Evolutionary conservation across 1,140 invertebrate genomes (phyloP).

Genomic region (Coelopa frigida): DNA sequence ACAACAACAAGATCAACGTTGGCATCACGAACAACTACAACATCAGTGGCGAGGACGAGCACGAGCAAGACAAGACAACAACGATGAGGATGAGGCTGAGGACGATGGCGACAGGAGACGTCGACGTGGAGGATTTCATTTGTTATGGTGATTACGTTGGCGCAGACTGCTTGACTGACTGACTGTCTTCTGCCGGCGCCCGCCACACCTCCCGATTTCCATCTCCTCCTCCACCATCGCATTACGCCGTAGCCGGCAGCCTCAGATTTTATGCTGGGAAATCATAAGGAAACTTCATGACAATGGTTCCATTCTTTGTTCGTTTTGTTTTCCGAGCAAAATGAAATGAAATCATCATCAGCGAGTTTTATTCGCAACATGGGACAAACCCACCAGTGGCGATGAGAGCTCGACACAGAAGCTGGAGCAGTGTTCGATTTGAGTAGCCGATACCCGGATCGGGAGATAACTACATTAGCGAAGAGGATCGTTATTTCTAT

Average conservation of each 20-base stretch:
- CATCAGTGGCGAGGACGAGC: background rate
- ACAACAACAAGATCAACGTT: conserved; percentile 1
- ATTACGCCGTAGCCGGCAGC: background rate
- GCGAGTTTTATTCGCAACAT: conserved; percentile 13
- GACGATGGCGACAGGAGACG: background rate
- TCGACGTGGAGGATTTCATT: conserved; percentile 17
- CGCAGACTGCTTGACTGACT: conserved; percentile 7
- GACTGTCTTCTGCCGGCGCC: conserved; percentile 11
- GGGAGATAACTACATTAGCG: too few species aligned
- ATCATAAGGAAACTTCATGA: conserved; percentile 8
- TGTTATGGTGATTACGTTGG: conserved; percentile 17
- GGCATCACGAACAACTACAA: background rate
- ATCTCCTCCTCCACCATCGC: background rate
- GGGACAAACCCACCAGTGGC: too few species aligned
- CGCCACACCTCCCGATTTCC: conserved; percentile 1
- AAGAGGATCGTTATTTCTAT: too few species aligned
- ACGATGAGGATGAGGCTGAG: background rate
- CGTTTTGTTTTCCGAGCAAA: conserved; percentile 15
- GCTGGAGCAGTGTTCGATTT: too few species aligned
- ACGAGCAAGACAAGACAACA: too few species aligned
- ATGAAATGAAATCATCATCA: conserved; percentile 17
- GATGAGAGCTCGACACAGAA: too few species aligned
- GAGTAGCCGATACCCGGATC: too few species aligned
- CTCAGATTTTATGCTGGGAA: too few species aligned
- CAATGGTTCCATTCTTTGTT: conserved; percentile 11